phyloP scores from a whole-genome alignment of 2,113 vertebrate genomes.

The Rhineura floridana region DNA sequence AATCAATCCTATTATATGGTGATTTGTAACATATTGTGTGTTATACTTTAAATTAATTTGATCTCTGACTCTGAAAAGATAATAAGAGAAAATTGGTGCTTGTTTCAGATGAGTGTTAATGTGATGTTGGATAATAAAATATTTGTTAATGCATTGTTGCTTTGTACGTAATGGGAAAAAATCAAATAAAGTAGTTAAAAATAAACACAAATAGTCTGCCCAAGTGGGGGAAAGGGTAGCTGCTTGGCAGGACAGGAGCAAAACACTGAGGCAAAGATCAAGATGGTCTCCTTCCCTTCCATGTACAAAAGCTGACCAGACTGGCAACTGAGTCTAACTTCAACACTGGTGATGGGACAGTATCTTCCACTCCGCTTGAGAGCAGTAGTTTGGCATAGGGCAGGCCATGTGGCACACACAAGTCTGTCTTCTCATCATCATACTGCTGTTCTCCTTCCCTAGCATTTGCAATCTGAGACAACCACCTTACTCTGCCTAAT shows the following conservation, averaged over 20 bases:
- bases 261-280: too few species aligned
- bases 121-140: neutral
- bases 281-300: too few species aligned
- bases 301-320: too few species aligned
- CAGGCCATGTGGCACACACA: too few species aligned
- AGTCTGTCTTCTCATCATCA: too few species aligned
- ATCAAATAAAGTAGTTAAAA: neutral
- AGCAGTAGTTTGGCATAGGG: too few species aligned
- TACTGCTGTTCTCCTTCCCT: too few species aligned
- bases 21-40: neutral
- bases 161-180: neutral
- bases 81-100: neutral
- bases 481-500: too few species aligned
- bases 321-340: too few species aligned
- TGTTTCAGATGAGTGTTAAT: neutral
- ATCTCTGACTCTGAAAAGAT: neutral
- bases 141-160: neutral
- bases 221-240: neutral
- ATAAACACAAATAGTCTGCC: neutral
- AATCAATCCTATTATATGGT: neutral
- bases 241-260: neutral
- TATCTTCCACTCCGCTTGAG: too few species aligned
- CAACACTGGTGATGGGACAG: too few species aligned
- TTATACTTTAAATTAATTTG: neutral
- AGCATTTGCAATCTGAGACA: too few species aligned